Conservation (phyloP, 2,797 vertebrate genomes). For the Dendrocincla fuliginosa region DNA sequence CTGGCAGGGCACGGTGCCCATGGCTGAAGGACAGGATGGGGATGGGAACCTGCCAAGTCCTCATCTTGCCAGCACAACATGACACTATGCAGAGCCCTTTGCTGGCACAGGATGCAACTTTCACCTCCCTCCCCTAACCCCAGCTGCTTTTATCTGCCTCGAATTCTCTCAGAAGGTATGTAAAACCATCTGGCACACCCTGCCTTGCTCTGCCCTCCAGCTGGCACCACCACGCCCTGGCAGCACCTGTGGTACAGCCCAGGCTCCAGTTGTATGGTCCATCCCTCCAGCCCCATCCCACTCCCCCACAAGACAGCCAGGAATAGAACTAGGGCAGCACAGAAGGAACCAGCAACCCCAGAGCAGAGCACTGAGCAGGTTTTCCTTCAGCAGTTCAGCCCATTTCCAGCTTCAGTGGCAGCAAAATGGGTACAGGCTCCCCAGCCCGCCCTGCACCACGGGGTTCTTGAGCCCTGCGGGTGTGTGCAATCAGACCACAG, state of each 20-base stretch:
- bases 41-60: background rate
- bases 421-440: background rate
- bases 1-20: background rate
- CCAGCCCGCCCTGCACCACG: fast-evolving
- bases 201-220: background rate
- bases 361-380: background rate
- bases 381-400: background rate
- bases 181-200: background rate
- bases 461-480: fast-evolving
- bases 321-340: background rate
- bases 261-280: fast-evolving
- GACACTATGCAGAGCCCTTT: background rate
- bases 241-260: background rate
- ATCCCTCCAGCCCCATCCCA: background rate
- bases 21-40: background rate
- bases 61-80: background rate
- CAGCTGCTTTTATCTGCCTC: background rate
- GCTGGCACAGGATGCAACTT: background rate
- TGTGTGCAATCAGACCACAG: background rate
- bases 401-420: background rate
- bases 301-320: background rate
- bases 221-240: background rate
- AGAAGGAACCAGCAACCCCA: background rate
- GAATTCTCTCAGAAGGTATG: background rate
- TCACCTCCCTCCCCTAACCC: background rate